Evolutionary conservation across 2,113 vertebrate species (phyloP).

Genomic region (Ciconia maguari): DNA sequence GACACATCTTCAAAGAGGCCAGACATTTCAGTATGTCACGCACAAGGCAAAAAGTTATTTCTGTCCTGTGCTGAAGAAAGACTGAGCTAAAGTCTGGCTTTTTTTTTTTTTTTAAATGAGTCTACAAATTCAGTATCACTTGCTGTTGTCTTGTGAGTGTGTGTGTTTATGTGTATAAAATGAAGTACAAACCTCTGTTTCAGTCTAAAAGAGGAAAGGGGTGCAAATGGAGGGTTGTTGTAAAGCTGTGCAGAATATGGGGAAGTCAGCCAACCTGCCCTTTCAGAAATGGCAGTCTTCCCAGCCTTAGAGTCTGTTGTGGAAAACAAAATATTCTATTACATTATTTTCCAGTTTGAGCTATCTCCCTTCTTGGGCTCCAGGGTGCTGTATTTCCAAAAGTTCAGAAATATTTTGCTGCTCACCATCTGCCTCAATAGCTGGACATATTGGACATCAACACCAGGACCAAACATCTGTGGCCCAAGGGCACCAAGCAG

Average conservation of each 20-base stretch:
- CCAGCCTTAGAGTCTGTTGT: conserved; percentile 68
- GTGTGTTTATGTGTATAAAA: not conserved
- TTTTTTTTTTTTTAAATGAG: not conserved
- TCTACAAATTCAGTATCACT: not conserved
- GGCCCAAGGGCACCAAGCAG: conserved; percentile 52
- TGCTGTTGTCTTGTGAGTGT: not conserved
- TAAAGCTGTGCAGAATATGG: not conserved
- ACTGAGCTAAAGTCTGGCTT: not conserved
- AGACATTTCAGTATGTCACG: not conserved
- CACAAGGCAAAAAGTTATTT: not conserved
- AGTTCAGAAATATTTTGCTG: conserved; percentile 80
- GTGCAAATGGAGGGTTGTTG: not conserved
- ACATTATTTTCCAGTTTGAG: conserved; percentile 87
- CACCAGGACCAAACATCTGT: conserved; percentile 74
- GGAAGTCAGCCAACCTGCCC: conserved; percentile 58
- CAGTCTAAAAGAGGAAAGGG: not conserved
- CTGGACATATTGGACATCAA: conserved; percentile 85
- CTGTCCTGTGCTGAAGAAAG: not conserved
- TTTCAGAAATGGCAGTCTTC: conserved; percentile 66
- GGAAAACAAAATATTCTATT: conserved; percentile 85
- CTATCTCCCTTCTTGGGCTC: conserved; percentile 70
- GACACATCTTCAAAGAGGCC: not conserved
- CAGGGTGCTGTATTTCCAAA: conserved; percentile 72
- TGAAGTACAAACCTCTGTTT: not conserved
- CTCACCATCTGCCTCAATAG: conserved; percentile 84